Evolutionary conservation across 2,888 invertebrate genomes (phyloP).

Genomic region (Bellardia pandia): DNA sequence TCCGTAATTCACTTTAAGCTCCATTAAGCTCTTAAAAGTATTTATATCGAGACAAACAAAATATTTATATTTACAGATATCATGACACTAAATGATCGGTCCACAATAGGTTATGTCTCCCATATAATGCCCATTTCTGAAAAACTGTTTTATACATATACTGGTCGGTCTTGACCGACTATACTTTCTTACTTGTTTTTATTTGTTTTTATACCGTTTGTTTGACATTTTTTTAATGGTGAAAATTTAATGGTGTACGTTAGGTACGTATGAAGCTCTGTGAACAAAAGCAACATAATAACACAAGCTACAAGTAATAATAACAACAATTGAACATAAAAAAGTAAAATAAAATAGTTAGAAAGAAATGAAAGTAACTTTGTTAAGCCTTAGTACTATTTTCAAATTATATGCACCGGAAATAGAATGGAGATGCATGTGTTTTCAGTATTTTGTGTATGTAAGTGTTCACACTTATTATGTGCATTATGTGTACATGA

Average conservation of each 20-base stretch:
- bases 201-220: neutral
- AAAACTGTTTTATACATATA: no score
- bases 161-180: no score
- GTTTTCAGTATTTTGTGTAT: conserved; percentile 4
- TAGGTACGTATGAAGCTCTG: conserved; percentile 1
- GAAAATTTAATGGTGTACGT: conserved; percentile 41
- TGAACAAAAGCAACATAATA: neutral
- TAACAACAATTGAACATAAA: conserved; percentile 23
- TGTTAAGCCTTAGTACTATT: conserved; percentile 52
- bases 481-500: conserved; percentile 7
- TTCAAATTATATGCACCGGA: conserved; percentile 46
- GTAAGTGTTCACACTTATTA: conserved; percentile 8
- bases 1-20: no score
- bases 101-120: no score
- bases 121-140: no score
- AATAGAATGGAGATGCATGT: conserved; percentile 3
- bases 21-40: no score
- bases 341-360: conserved; percentile 34
- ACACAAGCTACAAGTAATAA: conserved; percentile 13
- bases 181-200: neutral
- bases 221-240: neutral
- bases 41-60: no score
- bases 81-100: no score
- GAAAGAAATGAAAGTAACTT: conserved; percentile 46
- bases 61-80: no score